Conservation (phyloP, 2,797 vertebrate species). For the Diplodus sargus region DNA sequence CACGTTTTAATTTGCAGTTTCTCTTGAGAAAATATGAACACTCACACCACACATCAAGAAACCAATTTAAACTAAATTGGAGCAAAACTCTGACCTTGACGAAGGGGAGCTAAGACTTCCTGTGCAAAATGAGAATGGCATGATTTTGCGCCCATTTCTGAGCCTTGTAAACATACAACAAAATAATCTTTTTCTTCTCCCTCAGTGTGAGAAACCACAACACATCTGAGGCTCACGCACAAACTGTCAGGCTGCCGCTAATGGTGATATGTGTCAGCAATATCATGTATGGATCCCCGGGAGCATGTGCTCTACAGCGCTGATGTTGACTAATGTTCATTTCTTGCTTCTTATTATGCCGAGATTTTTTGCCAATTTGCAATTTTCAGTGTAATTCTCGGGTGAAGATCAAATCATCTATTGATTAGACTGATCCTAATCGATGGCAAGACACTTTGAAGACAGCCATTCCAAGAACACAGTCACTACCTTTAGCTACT, state of each 20-base stretch:
- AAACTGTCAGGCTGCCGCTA: constrained; percentile 35
- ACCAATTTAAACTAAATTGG: constrained; percentile 31
- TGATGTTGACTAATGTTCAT: constrained; percentile 13
- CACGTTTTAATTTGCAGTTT: not conserved
- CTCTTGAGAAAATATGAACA: not conserved
- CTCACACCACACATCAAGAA: constrained; percentile 5
- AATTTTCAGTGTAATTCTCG: not conserved
- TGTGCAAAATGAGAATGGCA: constrained; percentile 19
- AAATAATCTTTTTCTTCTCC: not conserved
- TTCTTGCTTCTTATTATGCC: constrained; percentile 10
- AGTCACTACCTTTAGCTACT: not conserved
- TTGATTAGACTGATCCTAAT: constrained; percentile 25
- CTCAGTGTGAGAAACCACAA: constrained; percentile 12
- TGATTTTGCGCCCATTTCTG: constrained; percentile 20
- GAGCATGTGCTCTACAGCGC: constrained; percentile 4
- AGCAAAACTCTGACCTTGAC: constrained; percentile 21
- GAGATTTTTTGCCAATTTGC: constrained; percentile 6
- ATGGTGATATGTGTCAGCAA: constrained; percentile 51
- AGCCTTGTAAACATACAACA: constrained; percentile 3
- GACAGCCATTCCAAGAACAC: not conserved
- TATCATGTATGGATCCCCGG: constrained; percentile 41
- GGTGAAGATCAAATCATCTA: constrained; percentile 16
- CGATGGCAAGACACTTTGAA: not conserved
- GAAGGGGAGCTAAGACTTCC: constrained; percentile 1
- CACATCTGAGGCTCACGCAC: constrained; percentile 21